Percentiles rank a stretch among this genome's conserved stretches.
These are phyloP conservation scores for Cybosia mesomella DNA, from an alignment of 2,888 invertebrate species.

Conservation along the genomic window DNA sequence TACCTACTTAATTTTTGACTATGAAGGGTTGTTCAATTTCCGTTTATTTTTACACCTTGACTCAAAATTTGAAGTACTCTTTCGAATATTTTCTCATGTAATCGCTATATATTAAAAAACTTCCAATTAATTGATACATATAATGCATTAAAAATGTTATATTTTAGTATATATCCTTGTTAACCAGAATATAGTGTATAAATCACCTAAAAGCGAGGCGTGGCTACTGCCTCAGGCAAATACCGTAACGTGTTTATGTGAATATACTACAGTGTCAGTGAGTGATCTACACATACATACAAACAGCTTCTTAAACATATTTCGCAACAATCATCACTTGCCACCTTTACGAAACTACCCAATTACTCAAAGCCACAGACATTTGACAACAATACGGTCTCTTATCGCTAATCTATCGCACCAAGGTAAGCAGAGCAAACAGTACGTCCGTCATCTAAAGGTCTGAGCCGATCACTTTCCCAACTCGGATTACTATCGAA, in stretches of 20 bases:
- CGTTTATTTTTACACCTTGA: no score
- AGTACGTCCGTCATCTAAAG: constrained; percentile 49
- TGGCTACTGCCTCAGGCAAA: background rate
- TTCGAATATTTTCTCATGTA: no score
- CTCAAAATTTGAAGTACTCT: no score
- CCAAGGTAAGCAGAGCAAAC: constrained; percentile 48
- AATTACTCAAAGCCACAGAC: constrained; percentile 49
- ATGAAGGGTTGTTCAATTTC: no score
- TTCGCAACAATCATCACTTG: constrained; percentile 30
- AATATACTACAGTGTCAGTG: background rate
- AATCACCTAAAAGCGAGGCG: background rate
- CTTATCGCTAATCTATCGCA: constrained; percentile 49
- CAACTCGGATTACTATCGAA: constrained; percentile 79
- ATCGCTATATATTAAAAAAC: background rate
- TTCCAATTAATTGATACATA: background rate
- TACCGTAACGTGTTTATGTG: background rate
- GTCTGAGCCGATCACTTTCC: constrained; percentile 80
- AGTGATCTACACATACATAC: background rate
- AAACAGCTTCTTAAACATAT: constrained; percentile 16
- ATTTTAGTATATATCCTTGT: background rate
- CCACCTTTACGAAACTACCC: constrained; percentile 39
- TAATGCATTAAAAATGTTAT: background rate
- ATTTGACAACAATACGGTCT: constrained; percentile 53
- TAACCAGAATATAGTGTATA: background rate
- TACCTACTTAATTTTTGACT: no score